Evolutionary conservation across 2,113 vertebrate species (phyloP).

Genomic region (Ageneiosus marmoratus): DNA sequence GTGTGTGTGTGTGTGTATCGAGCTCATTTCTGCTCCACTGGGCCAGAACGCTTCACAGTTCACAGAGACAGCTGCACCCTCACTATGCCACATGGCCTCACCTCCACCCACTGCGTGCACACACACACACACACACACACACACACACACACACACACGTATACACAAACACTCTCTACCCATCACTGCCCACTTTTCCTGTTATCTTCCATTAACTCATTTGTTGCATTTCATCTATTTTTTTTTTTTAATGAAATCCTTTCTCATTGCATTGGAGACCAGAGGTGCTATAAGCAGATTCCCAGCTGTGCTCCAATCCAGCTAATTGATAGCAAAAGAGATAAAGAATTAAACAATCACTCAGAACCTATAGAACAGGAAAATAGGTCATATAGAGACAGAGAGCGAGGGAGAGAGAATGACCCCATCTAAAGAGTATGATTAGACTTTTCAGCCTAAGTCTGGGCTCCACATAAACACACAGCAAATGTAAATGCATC

Average conservation of each 20-base stretch:
- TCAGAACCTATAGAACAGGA: constrained; percentile 21
- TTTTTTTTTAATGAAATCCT: not conserved
- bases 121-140: constrained; percentile 43
- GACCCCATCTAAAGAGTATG: not conserved
- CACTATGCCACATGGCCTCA: constrained; percentile 66
- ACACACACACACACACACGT: not conserved
- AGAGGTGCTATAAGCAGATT: constrained; percentile 50
- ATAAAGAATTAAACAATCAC: constrained; percentile 57
- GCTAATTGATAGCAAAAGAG: constrained; percentile 72
- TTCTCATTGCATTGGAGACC: not conserved
- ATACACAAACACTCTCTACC: not conserved
- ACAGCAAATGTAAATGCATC: constrained; percentile 24
- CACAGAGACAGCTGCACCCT: constrained; percentile 79
- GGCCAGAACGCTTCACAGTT: constrained; percentile 77
- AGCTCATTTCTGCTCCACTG: constrained; percentile 72
- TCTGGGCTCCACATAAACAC: no score
- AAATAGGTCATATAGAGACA: constrained; percentile 53
- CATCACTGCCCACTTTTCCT: constrained; percentile 27
- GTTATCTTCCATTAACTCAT: constrained; percentile 5
- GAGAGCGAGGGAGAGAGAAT: not conserved
- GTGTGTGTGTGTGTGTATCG: constrained; percentile 44
- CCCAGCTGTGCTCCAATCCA: constrained; percentile 44
- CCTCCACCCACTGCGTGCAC: constrained; percentile 64
- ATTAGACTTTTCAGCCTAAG: not conserved
- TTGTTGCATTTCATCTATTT: not conserved